phyloP scores from a whole-genome alignment of 2,797 vertebrate genomes.

The Clamator glandarius region DNA sequence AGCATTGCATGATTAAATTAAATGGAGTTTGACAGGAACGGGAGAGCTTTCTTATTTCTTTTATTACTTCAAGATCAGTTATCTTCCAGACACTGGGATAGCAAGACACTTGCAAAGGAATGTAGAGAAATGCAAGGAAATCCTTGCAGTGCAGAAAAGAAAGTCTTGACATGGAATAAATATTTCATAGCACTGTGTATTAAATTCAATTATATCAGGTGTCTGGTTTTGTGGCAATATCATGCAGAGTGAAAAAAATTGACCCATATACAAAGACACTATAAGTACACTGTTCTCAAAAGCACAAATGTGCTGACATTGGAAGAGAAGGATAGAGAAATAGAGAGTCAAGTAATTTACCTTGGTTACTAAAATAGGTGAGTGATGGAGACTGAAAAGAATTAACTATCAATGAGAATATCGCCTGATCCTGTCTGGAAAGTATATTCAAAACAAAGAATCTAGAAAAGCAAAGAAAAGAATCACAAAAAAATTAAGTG shows the following conservation, averaged over 20 bases:
- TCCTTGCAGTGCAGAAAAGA: neutral
- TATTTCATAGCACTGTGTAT: neutral
- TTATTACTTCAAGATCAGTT: neutral
- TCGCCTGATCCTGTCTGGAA: neutral
- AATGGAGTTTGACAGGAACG: neutral
- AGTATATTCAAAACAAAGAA: rapidly evolving
- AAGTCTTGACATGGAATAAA: neutral
- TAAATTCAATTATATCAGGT: neutral
- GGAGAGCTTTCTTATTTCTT: neutral
- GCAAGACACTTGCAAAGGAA: neutral
- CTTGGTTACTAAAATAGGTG: neutral
- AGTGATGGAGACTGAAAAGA: neutral
- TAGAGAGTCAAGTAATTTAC: neutral
- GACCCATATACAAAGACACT: neutral
- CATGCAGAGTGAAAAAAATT: neutral
- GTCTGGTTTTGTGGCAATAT: neutral
- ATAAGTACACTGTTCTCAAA: neutral
- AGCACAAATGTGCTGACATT: neutral
- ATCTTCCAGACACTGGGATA: neutral
- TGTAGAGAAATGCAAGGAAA: neutral
- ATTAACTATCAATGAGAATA: neutral
- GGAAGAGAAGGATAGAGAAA: neutral
- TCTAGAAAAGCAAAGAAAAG: neutral
- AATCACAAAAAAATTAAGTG: neutral
- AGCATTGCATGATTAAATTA: neutral